These are phyloP conservation scores for Trichosurus vulpecula DNA, from an alignment of 2,797 vertebrate genomes.

Conservation along the genomic window DNA sequence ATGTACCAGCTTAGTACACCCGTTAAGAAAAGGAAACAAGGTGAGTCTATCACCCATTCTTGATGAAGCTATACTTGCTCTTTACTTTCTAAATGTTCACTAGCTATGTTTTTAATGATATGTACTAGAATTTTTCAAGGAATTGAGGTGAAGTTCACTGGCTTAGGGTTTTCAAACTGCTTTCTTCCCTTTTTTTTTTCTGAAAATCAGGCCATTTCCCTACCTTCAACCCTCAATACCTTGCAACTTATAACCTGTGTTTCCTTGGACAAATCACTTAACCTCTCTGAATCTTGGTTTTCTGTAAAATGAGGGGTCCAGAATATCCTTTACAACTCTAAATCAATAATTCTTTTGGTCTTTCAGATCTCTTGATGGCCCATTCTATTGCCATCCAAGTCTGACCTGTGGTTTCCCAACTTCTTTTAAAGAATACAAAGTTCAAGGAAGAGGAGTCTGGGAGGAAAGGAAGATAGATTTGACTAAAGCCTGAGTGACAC, in stretches of 20 bases:
- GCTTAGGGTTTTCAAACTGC: background rate
- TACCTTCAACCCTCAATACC: background rate
- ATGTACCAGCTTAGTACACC: background rate
- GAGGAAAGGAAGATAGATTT: background rate
- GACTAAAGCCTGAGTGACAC: background rate
- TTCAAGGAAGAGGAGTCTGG: background rate
- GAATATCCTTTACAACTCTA: background rate
- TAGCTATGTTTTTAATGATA: background rate
- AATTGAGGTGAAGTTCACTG: background rate
- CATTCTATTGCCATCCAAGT: background rate
- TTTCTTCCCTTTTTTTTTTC: background rate
- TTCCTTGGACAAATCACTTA: background rate
- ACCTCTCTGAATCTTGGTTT: background rate
- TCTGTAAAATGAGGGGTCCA: background rate
- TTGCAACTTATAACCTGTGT: background rate
- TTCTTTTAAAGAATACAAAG: background rate
- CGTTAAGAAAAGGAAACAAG: background rate
- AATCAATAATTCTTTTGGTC: background rate
- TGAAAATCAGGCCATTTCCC: background rate
- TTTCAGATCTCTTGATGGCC: background rate
- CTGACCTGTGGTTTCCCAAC: rapidly evolving
- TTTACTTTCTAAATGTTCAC: background rate
- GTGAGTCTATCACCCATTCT: background rate
- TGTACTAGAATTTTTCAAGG: background rate
- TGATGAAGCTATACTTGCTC: background rate